These are phyloP conservation scores for Phalacrocorax brasilianus DNA, from an alignment of 2,113 vertebrate species.

Conservation along the genomic window DNA sequence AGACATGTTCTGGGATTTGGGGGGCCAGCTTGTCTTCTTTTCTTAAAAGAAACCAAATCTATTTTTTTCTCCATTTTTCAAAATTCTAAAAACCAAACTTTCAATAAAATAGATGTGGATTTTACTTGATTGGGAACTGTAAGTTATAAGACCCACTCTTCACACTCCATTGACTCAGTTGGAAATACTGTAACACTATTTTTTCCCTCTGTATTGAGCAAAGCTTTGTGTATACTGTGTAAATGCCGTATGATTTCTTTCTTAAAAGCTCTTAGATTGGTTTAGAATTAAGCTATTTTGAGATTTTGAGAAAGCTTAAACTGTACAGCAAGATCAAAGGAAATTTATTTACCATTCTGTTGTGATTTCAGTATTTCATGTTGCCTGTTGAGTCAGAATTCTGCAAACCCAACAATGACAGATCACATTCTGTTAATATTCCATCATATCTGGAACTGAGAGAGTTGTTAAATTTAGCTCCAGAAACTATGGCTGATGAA, in stretches of 20 bases:
- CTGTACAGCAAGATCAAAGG: not conserved
- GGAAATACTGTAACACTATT: not conserved
- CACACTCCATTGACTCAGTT: not conserved
- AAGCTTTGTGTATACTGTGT: not conserved
- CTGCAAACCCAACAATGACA: not conserved
- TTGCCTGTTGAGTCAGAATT: conserved; percentile 41
- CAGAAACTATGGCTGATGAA: conserved; percentile 40
- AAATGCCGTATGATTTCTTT: not conserved
- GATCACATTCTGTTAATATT: conserved; percentile 9
- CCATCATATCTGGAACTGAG: conserved; percentile 36
- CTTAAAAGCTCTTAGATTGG: not conserved
- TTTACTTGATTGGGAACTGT: not conserved
- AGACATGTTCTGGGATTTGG: not conserved
- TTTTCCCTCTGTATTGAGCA: not conserved
- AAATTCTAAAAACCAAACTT: not conserved
- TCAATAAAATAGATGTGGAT: not conserved
- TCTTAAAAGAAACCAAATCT: not conserved
- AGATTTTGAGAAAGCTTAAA: not conserved
- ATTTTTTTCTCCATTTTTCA: not conserved
- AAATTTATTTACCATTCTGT: not conserved
- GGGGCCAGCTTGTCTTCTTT: not conserved
- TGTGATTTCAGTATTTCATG: conserved; percentile 55
- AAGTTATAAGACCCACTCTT: not conserved
- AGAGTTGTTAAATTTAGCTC: conserved; percentile 49
- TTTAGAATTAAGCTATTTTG: not conserved